phyloP scores from a whole-genome alignment of 2,113 vertebrate genomes.

The Pogona vitticeps region DNA sequence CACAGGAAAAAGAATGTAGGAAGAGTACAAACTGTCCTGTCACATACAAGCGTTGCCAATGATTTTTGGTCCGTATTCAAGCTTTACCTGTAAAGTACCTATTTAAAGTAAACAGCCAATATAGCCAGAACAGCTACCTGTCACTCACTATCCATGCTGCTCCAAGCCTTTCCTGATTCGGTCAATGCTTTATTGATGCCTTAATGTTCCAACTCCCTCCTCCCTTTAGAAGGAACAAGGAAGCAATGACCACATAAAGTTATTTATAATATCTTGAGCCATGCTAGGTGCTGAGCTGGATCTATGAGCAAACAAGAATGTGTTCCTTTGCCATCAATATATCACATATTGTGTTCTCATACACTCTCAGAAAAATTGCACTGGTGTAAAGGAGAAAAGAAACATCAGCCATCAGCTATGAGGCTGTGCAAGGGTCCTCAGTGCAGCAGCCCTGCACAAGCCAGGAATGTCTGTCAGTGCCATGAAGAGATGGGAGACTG shows the following conservation, averaged over 20 bases:
- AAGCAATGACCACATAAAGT: neutral
- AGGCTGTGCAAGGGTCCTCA: neutral
- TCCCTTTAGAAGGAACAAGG: neutral
- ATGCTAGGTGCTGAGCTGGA: neutral
- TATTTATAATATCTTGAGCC: neutral
- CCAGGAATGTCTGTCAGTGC: neutral
- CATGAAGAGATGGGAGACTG: neutral
- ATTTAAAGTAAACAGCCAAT: neutral
- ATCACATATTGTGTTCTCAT: neutral
- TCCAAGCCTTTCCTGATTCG: neutral
- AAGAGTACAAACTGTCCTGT: neutral
- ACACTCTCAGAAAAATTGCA: neutral
- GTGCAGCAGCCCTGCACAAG: neutral
- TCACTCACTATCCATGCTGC: neutral
- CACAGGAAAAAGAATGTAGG: neutral
- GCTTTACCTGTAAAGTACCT: neutral
- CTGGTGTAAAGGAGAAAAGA: neutral
- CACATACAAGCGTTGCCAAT: neutral
- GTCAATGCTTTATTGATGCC: neutral
- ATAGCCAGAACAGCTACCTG: neutral
- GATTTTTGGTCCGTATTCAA: neutral
- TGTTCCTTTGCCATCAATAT: neutral
- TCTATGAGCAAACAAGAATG: neutral
- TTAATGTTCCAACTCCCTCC: accelerated
- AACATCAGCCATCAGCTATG: neutral